A percentile compares a stretch with the other conserved stretches of the same genome.
Evolutionary conservation across 2,888 invertebrate genomes (phyloP).

Genomic region (Cabera pusaria): DNA sequence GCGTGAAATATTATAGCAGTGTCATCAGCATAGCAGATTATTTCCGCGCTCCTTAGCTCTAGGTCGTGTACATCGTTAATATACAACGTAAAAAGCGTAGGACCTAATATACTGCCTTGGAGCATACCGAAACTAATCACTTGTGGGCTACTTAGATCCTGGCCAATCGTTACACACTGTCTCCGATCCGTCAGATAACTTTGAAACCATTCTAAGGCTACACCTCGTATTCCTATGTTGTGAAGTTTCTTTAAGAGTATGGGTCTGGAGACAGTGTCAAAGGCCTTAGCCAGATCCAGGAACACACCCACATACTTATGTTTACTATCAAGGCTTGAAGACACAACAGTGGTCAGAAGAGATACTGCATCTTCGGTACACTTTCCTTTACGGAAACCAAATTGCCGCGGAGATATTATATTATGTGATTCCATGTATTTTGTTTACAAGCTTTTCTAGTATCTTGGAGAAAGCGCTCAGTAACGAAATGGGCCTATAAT

Average conservation of each 20-base stretch:
- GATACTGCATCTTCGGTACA: neutral
- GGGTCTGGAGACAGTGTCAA: too few species aligned
- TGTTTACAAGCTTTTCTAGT: neutral
- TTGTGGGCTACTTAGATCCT: too few species aligned
- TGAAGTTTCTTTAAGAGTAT: neutral
- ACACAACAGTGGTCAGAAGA: too few species aligned
- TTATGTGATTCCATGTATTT: neutral
- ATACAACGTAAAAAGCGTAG: neutral
- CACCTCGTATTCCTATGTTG: neutral
- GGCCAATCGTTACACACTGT: too few species aligned
- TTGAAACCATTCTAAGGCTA: neutral
- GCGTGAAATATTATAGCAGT: conserved; percentile 1
- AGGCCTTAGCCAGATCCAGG: neutral
- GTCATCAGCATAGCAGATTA: conserved; percentile 1
- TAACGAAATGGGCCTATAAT: neutral
- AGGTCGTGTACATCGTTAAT: neutral
- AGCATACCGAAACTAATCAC: too few species aligned
- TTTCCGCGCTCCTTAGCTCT: neutral
- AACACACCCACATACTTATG: too few species aligned
- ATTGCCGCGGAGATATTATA: too few species aligned
- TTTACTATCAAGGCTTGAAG: too few species aligned
- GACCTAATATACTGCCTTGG: too few species aligned
- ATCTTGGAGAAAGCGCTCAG: neutral
- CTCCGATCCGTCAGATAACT: conserved; percentile 1
- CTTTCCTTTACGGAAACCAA: too few species aligned